phyloP scores from a whole-genome alignment of 2,113 vertebrate genomes.

The Thunnus maccoyii region DNA sequence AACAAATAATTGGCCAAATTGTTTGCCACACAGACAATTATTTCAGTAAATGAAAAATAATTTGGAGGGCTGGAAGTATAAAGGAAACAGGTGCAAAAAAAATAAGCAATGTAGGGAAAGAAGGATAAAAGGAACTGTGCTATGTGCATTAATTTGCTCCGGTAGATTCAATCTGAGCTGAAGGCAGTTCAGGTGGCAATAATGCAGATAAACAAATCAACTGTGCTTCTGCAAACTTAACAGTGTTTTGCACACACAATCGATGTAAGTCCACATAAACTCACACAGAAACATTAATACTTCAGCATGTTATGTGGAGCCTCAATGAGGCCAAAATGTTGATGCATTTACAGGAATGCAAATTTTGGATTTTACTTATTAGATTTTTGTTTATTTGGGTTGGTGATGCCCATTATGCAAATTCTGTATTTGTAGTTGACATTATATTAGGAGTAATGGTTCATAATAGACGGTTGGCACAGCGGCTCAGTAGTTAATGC shows the following conservation, averaged over 20 bases:
- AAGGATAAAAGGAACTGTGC: not conserved
- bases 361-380: constrained; percentile 8
- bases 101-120: not conserved
- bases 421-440: constrained; percentile 23
- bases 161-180: not conserved
- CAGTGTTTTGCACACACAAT: constrained; percentile 8
- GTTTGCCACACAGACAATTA: constrained; percentile 2
- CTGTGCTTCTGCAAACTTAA: not conserved
- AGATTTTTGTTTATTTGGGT: not conserved
- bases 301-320: not conserved
- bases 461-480: constrained; percentile 1
- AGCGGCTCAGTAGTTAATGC: not conserved
- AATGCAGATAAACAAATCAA: not conserved
- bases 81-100: not conserved
- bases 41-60: not conserved
- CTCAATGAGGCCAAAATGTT: not conserved
- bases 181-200: not conserved
- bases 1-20: constrained; percentile 15
- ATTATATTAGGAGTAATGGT: constrained; percentile 31
- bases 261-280: not conserved
- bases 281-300: not conserved
- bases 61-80: not conserved
- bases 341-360: not conserved
- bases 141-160: not conserved
- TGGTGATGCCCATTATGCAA: constrained; percentile 28